Evolutionary conservation across 2,888 invertebrate species (phyloP), one percentile per base, ranked within the genome.

Genomic region (Orthosia gracilis): DNA sequence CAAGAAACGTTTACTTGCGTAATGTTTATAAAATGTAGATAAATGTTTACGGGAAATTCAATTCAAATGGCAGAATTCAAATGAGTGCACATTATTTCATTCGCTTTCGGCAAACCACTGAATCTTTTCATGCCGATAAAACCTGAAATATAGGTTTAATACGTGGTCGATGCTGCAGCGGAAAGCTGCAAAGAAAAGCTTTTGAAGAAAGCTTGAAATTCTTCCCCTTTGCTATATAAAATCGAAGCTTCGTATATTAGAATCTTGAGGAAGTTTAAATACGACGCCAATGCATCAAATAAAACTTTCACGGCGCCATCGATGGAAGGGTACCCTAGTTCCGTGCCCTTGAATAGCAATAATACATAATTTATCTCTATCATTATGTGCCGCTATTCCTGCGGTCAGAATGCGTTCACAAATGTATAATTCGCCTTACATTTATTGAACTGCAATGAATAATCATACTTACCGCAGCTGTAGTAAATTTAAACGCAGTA

Each of bases 311-410:
- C 45, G n/a, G 23, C 31, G 31, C 64, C 23, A 57, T 67, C 59
- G 65, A 73, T 80, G 45, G 58, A 54, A 64, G 54, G 18, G 21
- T 57, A 69, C 47, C 61, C 67, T 68, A 62, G 57, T 84, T 78
- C 23, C 13, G n/a, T 73, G 68, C 58, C 76, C 71, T 84, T 73
- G 69, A 65, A 64, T 31, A 66, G 69, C 62, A 67, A 59, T 76
- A 76, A 75, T 67, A 71, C 62, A 78, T 72, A 65, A 69, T 69
- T 71, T 58, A 82, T 82, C 4, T 31, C 40, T 45, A 59, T 49
- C 50, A 71, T 80, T 67, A 75, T 66, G 57, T 62, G 18, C 47
- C 23, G 65, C 50, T 65, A 74, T 79, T 68, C 58, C 49, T 58
- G 64, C 66, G 31, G 23, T 59, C 26, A 65, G 23, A 45, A 40